Evolutionary conservation across 2,113 vertebrate species (phyloP).

Genomic region (Leucopsar rothschildi): DNA sequence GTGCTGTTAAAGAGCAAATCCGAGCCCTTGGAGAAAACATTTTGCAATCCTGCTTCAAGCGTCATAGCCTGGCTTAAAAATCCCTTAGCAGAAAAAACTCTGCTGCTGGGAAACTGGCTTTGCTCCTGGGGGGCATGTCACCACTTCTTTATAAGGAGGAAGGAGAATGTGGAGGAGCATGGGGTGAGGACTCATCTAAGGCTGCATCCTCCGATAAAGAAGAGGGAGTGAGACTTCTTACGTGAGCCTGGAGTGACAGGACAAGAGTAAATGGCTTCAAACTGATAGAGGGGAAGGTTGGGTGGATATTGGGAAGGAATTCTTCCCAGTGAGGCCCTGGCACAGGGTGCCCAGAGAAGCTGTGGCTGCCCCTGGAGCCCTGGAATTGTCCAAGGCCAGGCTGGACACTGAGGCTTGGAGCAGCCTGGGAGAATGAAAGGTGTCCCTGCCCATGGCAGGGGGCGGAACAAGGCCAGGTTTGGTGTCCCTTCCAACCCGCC

Average conservation of each 20-base stretch:
- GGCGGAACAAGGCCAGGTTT: neutral
- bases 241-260: neutral
- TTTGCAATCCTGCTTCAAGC: neutral
- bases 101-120: neutral
- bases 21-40: neutral
- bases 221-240: neutral
- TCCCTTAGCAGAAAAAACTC: neutral
- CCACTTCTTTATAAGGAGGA: neutral
- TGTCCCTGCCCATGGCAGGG: neutral
- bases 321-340: neutral
- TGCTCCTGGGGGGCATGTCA: neutral
- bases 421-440: neutral
- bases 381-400: neutral
- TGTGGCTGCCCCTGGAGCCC: neutral
- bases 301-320: neutral
- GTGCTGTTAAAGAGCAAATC: neutral
- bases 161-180: fast-evolving
- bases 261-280: neutral
- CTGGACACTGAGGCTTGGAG: neutral
- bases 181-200: fast-evolving
- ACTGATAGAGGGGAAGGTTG: neutral
- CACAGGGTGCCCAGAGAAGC: neutral
- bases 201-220: neutral
- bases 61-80: neutral
- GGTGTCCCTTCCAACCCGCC: neutral